A percentile compares a stretch with the other conserved stretches of the same genome.
These are phyloP conservation scores for Vicugna pacos DNA, from an alignment of 2,113 vertebrate species.

Conservation along the genomic window DNA sequence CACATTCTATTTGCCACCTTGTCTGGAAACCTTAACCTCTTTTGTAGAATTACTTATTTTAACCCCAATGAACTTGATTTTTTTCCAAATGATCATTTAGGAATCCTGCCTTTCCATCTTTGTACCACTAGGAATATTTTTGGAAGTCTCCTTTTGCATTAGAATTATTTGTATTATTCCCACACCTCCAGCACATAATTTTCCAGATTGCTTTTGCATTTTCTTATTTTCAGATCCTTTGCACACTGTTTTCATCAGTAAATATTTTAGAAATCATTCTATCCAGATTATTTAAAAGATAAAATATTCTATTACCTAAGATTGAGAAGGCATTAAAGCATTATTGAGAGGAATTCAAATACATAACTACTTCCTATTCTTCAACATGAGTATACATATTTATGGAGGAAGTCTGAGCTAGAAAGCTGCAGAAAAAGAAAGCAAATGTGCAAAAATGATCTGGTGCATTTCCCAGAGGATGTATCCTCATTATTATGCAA, in stretches of 20 bases:
- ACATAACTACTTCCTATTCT: constrained; percentile 27
- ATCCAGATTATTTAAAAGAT: constrained; percentile 21
- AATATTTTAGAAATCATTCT: background rate
- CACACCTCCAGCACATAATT: background rate
- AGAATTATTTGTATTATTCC: background rate
- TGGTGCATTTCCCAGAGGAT: background rate
- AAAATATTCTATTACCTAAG: constrained; percentile 33
- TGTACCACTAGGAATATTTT: background rate
- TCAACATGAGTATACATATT: background rate
- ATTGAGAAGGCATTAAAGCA: background rate
- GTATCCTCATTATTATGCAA: constrained; percentile 61
- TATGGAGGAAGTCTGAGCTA: background rate
- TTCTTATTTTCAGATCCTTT: background rate
- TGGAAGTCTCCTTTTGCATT: background rate
- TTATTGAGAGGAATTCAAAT: constrained; percentile 22
- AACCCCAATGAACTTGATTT: background rate
- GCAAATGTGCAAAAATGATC: background rate
- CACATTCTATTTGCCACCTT: background rate
- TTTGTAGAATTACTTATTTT: background rate
- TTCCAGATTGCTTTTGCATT: background rate
- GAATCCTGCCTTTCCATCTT: background rate
- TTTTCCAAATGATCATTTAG: background rate
- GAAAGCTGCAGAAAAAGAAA: constrained; percentile 17
- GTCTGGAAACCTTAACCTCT: background rate
- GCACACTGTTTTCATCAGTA: background rate